These are phyloP conservation scores for Cololabis saira DNA, from an alignment of 2,113 vertebrate genomes.

Conservation along the genomic window DNA sequence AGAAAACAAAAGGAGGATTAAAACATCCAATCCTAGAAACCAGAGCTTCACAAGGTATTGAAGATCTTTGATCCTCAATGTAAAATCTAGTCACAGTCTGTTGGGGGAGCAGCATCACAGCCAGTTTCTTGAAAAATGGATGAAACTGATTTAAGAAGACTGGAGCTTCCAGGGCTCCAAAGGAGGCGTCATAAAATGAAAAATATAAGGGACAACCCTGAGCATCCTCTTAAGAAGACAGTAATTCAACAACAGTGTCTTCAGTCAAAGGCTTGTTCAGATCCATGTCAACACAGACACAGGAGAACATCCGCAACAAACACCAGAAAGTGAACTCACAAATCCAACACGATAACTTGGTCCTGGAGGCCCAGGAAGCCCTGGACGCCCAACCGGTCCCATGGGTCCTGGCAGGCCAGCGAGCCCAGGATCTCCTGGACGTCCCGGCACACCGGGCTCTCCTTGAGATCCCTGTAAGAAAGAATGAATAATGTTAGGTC, in stretches of 20 bases:
- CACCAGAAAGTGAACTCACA: constrained; percentile 82
- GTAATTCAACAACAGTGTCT: background rate
- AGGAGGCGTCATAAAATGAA: too few relatives aligned
- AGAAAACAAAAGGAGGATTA: too few relatives aligned
- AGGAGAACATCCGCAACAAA: background rate
- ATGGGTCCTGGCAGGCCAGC: constrained; percentile 90
- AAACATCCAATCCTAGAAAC: too few relatives aligned
- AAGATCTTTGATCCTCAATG: too few relatives aligned
- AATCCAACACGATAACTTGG: constrained; percentile 84
- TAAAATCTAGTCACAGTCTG: too few relatives aligned
- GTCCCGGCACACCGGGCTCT: constrained; percentile 77
- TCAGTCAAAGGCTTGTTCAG: background rate
- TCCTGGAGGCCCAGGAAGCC: constrained; percentile 87
- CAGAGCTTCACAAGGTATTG: too few relatives aligned
- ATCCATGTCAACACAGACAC: background rate
- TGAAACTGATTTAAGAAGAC: too few relatives aligned
- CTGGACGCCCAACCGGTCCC: constrained; percentile 87
- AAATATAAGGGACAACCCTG: too few relatives aligned
- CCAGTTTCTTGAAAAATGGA: too few relatives aligned
- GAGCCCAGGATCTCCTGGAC: constrained; percentile 83
- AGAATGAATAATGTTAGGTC: background rate
- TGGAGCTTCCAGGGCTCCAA: too few relatives aligned
- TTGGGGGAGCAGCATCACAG: too few relatives aligned
- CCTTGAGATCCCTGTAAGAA: constrained; percentile 85
- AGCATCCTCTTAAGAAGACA: too few relatives aligned